Conservation (phyloP, 2,113 vertebrate genomes). For the Tympanuchus pallidicinctus region DNA sequence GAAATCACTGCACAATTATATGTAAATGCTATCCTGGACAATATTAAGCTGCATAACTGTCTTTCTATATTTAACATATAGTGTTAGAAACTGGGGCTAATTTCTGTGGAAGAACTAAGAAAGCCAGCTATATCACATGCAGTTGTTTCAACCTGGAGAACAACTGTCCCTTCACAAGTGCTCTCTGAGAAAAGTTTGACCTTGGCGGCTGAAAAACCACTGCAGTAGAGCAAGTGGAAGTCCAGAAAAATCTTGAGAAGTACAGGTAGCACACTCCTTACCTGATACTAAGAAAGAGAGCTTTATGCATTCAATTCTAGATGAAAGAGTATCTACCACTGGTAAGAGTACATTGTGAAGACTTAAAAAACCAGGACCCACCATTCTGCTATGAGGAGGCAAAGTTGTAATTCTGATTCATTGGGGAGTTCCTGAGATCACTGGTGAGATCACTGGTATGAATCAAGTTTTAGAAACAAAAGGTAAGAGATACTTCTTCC, state of each 20-base stretch:
- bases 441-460: neutral
- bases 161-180: neutral
- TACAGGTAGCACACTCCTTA: neutral
- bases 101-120: neutral
- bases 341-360: neutral
- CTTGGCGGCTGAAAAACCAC: neutral
- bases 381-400: neutral
- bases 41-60: neutral
- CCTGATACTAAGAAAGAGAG: neutral
- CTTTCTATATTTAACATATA: neutral
- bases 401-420: neutral
- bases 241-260: neutral
- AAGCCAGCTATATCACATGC: neutral
- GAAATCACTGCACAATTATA: neutral
- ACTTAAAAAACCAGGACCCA: neutral
- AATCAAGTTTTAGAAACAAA: neutral
- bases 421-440: neutral
- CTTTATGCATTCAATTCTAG: neutral
- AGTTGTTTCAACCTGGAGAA: neutral
- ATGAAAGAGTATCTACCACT: neutral
- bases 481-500: neutral
- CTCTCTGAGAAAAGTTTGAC: neutral
- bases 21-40: neutral
- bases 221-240: neutral
- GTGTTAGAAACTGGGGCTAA: fast-evolving